A percentile compares a stretch with the other conserved stretches of the same genome.
Evolutionary conservation across 2,797 vertebrate species (phyloP).

Genomic region (Gymnopithys bicolor): DNA sequence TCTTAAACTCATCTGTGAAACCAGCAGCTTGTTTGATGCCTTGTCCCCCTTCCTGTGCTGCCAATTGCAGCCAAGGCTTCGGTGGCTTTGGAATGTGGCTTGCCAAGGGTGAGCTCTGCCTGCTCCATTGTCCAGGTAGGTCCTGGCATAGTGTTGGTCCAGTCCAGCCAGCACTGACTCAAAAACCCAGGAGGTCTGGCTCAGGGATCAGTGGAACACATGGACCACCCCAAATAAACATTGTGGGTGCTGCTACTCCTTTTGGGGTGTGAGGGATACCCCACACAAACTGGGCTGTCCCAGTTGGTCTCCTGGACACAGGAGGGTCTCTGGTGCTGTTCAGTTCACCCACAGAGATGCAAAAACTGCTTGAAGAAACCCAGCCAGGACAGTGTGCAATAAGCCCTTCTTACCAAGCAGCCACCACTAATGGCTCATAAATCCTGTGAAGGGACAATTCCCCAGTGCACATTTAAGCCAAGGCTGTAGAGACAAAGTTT

Average conservation of each 20-base stretch:
- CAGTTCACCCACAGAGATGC: not conserved
- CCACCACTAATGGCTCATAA: not conserved
- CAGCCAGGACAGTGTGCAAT: not conserved
- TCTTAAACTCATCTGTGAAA: not conserved
- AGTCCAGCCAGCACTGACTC: not conserved
- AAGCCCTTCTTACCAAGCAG: not conserved
- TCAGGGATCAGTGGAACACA: not conserved
- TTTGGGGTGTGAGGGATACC: not conserved
- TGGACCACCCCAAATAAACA: not conserved
- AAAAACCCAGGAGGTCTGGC: not conserved
- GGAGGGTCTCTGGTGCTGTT: not conserved
- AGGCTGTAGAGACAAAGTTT: not conserved
- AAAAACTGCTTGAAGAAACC: not conserved
- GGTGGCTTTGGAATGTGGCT: not conserved
- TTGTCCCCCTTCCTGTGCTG: not conserved
- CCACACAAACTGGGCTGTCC: not conserved
- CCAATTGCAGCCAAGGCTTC: not conserved
- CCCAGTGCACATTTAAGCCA: not conserved
- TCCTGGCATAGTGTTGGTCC: not conserved
- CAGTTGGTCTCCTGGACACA: not conserved
- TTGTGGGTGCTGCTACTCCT: not conserved
- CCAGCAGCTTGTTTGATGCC: not conserved
- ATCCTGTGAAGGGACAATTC: not conserved
- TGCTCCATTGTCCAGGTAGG: rapidly evolving
- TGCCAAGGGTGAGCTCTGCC: not conserved